Percentiles rank a stretch among this genome's conserved stretches.
Conservation (phyloP, 2,113 vertebrate genomes). For the Eurypyga helias region DNA sequence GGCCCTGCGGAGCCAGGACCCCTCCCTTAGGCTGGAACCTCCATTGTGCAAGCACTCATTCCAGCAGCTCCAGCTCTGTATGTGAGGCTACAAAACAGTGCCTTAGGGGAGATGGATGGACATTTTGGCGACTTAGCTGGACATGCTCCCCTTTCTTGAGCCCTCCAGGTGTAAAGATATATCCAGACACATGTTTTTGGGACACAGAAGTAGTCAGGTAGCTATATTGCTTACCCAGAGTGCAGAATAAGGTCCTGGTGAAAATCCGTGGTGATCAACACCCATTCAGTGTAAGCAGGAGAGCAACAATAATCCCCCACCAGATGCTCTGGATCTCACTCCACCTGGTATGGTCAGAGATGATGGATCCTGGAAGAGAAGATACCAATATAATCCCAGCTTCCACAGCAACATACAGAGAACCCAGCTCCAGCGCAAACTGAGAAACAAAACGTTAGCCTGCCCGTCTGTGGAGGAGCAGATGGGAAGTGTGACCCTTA, state of each 20-base stretch:
- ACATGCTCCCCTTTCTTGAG: neutral
- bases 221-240: neutral
- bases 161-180: neutral
- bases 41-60: accelerated
- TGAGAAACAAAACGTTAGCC: neutral
- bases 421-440: neutral
- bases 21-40: neutral
- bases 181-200: neutral
- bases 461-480: neutral
- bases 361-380: neutral
- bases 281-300: neutral
- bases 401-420: neutral
- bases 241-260: neutral
- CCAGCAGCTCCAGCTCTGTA: neutral
- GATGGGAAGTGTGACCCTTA: neutral
- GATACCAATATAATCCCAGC: neutral
- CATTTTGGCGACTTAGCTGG: neutral
- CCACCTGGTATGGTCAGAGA: neutral
- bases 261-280: accelerated
- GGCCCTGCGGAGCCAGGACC: no score
- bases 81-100: neutral
- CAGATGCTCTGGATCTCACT: neutral
- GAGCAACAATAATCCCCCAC: neutral
- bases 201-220: neutral
- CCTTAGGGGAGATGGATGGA: neutral